A percentile compares a stretch with the other conserved stretches of the same genome.
phyloP scores from a whole-genome alignment of 2,797 vertebrate genomes.

The Syngnathus rostellatus region DNA sequence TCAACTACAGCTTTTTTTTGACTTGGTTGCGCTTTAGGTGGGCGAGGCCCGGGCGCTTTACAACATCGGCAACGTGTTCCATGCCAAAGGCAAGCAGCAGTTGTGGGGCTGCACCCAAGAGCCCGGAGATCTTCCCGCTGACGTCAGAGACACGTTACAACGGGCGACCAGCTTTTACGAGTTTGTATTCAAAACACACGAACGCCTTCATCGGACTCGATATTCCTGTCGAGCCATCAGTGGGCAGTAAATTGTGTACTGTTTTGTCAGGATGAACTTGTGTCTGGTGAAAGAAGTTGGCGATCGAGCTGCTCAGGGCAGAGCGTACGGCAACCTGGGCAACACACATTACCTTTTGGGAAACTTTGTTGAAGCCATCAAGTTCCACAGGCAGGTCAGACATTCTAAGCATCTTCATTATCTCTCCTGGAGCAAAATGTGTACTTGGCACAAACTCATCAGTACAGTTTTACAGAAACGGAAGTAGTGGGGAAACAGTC shows the following conservation, averaged over 20 bases:
- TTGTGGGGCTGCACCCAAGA: slow-evolving; percentile 82
- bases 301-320: slow-evolving; percentile 88
- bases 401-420: background rate
- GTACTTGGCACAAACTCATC: background rate
- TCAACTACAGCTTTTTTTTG: background rate
- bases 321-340: slow-evolving; percentile 91
- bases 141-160: slow-evolving; percentile 82
- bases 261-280: slow-evolving; percentile 80
- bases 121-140: slow-evolving; percentile 77
- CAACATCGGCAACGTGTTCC: slow-evolving; percentile 93
- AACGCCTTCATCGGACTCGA: too few relatives aligned
- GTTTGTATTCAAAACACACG: slow-evolving; percentile 63
- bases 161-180: slow-evolving; percentile 90
- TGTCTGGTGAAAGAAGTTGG: slow-evolving; percentile 91
- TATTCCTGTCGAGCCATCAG: too few relatives aligned
- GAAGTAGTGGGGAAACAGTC: too few relatives aligned
- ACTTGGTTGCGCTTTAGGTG: slow-evolving; percentile 62
- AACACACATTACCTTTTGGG: slow-evolving; percentile 95
- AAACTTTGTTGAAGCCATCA: slow-evolving; percentile 86
- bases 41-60: slow-evolving; percentile 93
- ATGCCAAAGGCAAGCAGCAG: slow-evolving; percentile 92
- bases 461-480: background rate
- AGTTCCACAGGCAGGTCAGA: slow-evolving; percentile 92
- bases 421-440: background rate
- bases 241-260: background rate